phyloP scores from a whole-genome alignment of 2,888 invertebrate genomes.

The Microctonus aethiopoides region DNA sequence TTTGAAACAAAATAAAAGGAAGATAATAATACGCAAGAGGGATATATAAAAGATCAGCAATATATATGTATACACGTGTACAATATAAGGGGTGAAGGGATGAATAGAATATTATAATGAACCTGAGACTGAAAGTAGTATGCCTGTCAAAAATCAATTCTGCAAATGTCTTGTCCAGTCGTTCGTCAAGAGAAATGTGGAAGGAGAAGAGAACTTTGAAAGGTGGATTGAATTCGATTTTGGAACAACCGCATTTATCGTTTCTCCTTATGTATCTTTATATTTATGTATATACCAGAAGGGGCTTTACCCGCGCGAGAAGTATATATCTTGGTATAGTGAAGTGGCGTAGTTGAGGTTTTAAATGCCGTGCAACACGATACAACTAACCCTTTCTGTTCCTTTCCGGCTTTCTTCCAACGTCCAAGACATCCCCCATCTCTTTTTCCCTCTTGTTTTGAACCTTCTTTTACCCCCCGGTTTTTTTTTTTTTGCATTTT shows the following conservation, averaged over 20 bases:
- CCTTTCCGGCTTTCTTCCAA: slow-evolving; percentile 46
- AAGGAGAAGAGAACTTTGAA: background rate
- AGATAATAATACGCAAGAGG: slow-evolving; percentile 17
- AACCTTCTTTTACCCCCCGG: slow-evolving; percentile 9
- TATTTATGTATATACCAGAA: background rate
- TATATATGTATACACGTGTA: slow-evolving; percentile 17
- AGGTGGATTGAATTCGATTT: slow-evolving; percentile 26
- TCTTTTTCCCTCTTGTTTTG: slow-evolving; percentile 34
- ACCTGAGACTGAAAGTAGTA: background rate
- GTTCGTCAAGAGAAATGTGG: slow-evolving; percentile 18
- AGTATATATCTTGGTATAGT: slow-evolving; percentile 45
- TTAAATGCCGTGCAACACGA: slow-evolving; percentile 60
- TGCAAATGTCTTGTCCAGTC: slow-evolving; percentile 25
- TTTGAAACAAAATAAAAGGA: slow-evolving; percentile 50
- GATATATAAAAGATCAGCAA: slow-evolving; percentile 36
- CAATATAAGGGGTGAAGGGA: slow-evolving; percentile 21
- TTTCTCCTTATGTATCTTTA: no score
- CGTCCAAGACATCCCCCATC: slow-evolving; percentile 33
- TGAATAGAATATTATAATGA: slow-evolving; percentile 34
- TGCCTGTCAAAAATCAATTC: slow-evolving; percentile 5
- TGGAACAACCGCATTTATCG: slow-evolving; percentile 29
- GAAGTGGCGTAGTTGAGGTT: slow-evolving; percentile 38
- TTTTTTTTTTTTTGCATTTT: slow-evolving; percentile 2
- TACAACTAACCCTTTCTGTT: slow-evolving; percentile 47
- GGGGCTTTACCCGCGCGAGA: slow-evolving; percentile 47